Percentiles rank a stretch among this genome's conserved stretches.
These are phyloP conservation scores for Heliconius melpomene DNA, from an alignment of 1,140 invertebrate species.

Conservation along the genomic window DNA sequence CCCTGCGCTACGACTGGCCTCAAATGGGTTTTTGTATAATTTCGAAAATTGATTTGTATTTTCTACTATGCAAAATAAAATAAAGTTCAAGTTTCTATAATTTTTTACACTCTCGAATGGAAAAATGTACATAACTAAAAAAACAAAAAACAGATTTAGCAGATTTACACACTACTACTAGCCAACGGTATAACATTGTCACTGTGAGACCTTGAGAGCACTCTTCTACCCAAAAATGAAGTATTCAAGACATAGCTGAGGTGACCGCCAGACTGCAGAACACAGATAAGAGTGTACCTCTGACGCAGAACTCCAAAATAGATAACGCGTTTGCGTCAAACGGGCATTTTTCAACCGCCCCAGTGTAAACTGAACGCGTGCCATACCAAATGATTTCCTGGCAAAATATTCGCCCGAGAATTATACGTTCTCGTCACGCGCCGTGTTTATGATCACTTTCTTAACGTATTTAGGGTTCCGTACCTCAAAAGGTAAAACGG, in stretches of 20 bases:
- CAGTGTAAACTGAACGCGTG: conserved; percentile 71
- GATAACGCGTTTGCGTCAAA: conserved; percentile 81
- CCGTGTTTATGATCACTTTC: conserved; percentile 58
- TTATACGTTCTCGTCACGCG: conserved; percentile 61
- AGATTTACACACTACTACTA: too few relatives aligned
- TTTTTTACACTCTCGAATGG: too few relatives aligned
- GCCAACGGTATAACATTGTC: too few relatives aligned
- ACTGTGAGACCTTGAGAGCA: background rate
- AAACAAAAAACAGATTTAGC: too few relatives aligned
- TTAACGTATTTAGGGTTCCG: conserved; percentile 34
- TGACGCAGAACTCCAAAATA: conserved; percentile 79
- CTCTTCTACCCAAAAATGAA: background rate
- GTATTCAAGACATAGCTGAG: conserved; percentile 22
- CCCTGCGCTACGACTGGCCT: too few relatives aligned
- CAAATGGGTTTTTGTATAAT: too few relatives aligned
- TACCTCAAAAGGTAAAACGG: too few relatives aligned
- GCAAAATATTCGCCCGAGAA: conserved; percentile 64
- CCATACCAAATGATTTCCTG: conserved; percentile 72
- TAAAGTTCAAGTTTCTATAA: too few relatives aligned
- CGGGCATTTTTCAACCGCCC: conserved; percentile 74
- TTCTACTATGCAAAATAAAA: too few relatives aligned
- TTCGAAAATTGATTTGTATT: too few relatives aligned
- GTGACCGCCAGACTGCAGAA: conserved; percentile 73
- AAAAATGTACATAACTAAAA: too few relatives aligned
- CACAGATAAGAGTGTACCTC: conserved; percentile 66